These are phyloP conservation scores for Umimayanthus chanpuru DNA, from an alignment of 92 coral and sea anemone genomes.

Conservation along the genomic window DNA sequence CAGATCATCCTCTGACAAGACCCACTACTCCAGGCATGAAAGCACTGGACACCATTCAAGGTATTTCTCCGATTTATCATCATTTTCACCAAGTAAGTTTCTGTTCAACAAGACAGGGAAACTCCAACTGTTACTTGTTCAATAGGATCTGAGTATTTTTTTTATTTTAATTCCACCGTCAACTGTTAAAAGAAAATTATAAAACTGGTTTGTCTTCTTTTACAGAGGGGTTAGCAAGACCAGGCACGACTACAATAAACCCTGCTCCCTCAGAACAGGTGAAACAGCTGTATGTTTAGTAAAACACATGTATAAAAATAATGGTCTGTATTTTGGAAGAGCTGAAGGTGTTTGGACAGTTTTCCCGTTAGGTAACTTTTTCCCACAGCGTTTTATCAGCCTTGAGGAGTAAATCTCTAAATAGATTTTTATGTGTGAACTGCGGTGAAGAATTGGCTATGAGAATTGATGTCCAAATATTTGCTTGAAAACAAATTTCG, in stretches of 20 bases:
- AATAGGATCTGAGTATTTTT: no score
- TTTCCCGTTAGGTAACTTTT: no score
- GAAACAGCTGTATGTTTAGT: neutral
- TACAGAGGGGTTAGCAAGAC: constrained; percentile 54
- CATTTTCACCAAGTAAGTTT: neutral
- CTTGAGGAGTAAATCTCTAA: no score
- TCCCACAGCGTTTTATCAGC: no score
- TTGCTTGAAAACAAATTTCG: no score
- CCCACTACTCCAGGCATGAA: constrained; percentile 92
- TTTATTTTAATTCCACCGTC: no score
- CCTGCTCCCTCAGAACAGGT: constrained; percentile 62
- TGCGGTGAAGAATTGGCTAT: no score
- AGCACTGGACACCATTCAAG: constrained; percentile 65
- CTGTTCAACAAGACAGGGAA: neutral
- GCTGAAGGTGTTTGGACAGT: no score
- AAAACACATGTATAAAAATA: neutral
- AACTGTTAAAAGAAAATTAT: neutral
- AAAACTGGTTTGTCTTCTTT: neutral
- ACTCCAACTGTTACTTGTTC: no score
- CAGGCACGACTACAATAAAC: constrained; percentile 62
- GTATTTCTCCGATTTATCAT: constrained; percentile 27
- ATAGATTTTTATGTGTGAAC: no score
- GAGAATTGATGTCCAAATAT: no score
- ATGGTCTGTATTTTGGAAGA: no score
- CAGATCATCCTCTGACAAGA: constrained; percentile 93